Evolutionary conservation across 2,888 invertebrate genomes (phyloP).

Genomic region (Hymenopus coronatus): DNA sequence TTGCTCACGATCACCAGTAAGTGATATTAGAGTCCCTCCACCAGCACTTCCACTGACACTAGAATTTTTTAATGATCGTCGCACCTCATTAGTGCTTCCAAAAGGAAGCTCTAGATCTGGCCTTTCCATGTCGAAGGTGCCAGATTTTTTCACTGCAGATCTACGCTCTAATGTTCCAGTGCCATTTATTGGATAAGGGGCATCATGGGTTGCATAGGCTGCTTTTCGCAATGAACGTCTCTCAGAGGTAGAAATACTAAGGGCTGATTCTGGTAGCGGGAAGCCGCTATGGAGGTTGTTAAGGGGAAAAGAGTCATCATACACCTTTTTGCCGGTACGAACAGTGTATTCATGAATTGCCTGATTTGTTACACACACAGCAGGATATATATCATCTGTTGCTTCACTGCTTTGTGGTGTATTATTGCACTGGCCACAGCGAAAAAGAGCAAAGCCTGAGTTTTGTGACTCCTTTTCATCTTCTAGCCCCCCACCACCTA

Average conservation of each 20-base stretch:
- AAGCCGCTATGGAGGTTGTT: slow-evolving; percentile 46
- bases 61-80: slow-evolving; percentile 56
- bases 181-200: slow-evolving; percentile 18
- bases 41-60: not conserved
- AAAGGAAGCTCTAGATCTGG: slow-evolving; percentile 51
- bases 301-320: slow-evolving; percentile 63
- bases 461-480: slow-evolving; percentile 60
- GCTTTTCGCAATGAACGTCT: slow-evolving; percentile 31
- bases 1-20: slow-evolving; percentile 40
- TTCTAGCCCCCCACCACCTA: slow-evolving; percentile 49
- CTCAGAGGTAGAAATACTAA: slow-evolving; percentile 30
- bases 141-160: slow-evolving; percentile 26
- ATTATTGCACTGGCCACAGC: slow-evolving; percentile 52
- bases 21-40: slow-evolving; percentile 52
- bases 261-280: slow-evolving; percentile 25
- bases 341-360: slow-evolving; percentile 80
- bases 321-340: slow-evolving; percentile 72
- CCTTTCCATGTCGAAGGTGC: slow-evolving; percentile 25
- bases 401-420: slow-evolving; percentile 39
- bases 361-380: slow-evolving; percentile 79
- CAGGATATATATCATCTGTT: slow-evolving; percentile 82
- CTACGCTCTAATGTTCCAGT: slow-evolving; percentile 16
- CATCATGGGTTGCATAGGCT: slow-evolving; percentile 24
- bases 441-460: slow-evolving; percentile 70
- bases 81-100: slow-evolving; percentile 41